Evolutionary conservation across 1,140 invertebrate genomes (phyloP).

Genomic region (Nephila pilipes): DNA sequence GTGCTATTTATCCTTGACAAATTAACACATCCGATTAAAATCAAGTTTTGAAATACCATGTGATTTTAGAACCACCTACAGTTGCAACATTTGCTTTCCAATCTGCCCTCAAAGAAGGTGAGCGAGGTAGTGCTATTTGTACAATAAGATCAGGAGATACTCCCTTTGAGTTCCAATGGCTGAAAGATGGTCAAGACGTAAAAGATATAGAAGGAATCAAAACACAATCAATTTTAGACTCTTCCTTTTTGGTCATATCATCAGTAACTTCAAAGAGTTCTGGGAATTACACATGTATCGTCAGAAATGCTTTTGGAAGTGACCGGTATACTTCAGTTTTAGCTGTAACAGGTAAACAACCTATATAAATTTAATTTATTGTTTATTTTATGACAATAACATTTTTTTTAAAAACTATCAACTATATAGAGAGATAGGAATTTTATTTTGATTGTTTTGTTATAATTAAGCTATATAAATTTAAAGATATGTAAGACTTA

Average conservation of each 20-base stretch:
- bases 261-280: constrained; percentile 58
- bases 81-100: constrained; percentile 59
- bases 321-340: constrained; percentile 85
- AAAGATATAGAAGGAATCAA: constrained; percentile 21
- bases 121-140: constrained; percentile 60
- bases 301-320: constrained; percentile 86
- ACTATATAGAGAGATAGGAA: too few species aligned
- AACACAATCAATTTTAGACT: constrained; percentile 51
- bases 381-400: too few species aligned
- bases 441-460: too few species aligned
- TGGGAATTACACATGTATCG: constrained; percentile 82
- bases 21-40: too few species aligned
- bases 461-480: too few species aligned
- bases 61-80: constrained; percentile 50
- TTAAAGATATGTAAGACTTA: too few species aligned
- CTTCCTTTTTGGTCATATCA: constrained; percentile 60
- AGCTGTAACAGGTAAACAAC: constrained; percentile 86
- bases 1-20: too few species aligned
- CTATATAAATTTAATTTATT: too few species aligned
- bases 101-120: constrained; percentile 51
- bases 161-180: constrained; percentile 69
- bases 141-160: constrained; percentile 63
- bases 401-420: too few species aligned
- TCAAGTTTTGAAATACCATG: not conserved
- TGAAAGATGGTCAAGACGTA: constrained; percentile 58